Conservation (phyloP, 2,797 vertebrate species). For the Lerista edwardsae region DNA sequence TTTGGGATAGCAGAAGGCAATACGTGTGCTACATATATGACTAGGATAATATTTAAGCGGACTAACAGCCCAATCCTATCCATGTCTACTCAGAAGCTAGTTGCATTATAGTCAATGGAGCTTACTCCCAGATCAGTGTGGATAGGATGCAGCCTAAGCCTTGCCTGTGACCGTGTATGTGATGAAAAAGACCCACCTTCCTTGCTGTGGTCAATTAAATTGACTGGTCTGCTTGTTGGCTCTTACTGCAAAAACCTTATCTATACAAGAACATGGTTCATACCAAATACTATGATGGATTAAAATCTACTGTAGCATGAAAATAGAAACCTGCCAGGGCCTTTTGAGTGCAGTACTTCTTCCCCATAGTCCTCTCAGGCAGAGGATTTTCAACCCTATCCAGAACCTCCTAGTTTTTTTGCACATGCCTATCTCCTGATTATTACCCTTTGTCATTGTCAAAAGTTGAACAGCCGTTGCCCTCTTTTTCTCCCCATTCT, state of each 20-base stretch:
- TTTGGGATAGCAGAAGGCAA: not conserved
- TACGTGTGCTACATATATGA: not conserved
- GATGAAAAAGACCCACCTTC: not conserved
- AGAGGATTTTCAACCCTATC: not conserved
- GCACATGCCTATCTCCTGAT: not conserved
- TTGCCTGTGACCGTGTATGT: not conserved
- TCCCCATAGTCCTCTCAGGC: not conserved
- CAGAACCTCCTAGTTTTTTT: not conserved
- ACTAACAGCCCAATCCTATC: too few species aligned
- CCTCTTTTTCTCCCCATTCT: not conserved
- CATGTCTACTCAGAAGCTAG: too few species aligned
- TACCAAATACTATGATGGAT: not conserved
- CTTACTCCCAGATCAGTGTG: too few species aligned
- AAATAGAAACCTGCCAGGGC: not conserved
- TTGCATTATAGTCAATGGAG: too few species aligned
- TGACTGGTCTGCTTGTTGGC: not conserved
- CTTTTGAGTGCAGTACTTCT: not conserved
- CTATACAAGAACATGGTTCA: fast-evolving
- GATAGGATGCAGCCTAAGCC: not conserved
- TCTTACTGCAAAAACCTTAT: not conserved
- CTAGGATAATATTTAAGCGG: not conserved
- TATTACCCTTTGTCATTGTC: not conserved
- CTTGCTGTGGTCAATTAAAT: not conserved
- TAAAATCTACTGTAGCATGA: not conserved
- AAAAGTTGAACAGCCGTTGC: not conserved